Evolutionary conservation across 2,888 invertebrate species (phyloP).

Genomic region (Halictus ligatus): DNA sequence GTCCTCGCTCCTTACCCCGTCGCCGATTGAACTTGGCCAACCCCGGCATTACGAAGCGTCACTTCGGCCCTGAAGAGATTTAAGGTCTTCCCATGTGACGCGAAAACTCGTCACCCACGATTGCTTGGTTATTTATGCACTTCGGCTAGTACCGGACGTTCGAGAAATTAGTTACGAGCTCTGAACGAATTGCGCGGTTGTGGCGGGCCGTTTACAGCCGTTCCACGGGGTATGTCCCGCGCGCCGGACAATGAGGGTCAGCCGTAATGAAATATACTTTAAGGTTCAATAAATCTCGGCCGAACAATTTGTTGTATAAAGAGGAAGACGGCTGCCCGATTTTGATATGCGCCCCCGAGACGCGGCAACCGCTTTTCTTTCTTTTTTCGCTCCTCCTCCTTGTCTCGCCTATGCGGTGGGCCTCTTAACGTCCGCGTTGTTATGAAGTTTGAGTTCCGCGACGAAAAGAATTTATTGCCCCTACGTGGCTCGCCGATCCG

Average conservation of each 20-base stretch:
- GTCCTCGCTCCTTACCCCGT: slow-evolving; percentile 28
- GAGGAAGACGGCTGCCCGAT: slow-evolving; percentile 25
- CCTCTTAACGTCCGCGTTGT: neutral
- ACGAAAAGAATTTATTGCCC: neutral
- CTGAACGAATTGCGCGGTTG: slow-evolving; percentile 66
- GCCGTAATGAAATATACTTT: slow-evolving; percentile 51
- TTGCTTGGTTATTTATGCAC: slow-evolving; percentile 75
- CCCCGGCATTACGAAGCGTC: slow-evolving; percentile 76
- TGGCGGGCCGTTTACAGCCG: slow-evolving; percentile 57
- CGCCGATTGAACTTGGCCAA: slow-evolving; percentile 45
- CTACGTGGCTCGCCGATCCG: neutral
- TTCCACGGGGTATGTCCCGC: slow-evolving; percentile 50
- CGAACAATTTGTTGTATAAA: slow-evolving; percentile 40
- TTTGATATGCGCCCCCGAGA: slow-evolving; percentile 17
- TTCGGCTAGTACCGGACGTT: slow-evolving; percentile 41
- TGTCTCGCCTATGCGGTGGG: neutral
- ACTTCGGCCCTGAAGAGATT: slow-evolving; percentile 74
- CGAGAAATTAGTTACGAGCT: slow-evolving; percentile 58
- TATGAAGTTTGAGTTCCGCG: slow-evolving; percentile 1
- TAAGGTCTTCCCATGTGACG: slow-evolving; percentile 75
- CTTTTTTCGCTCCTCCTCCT: neutral
- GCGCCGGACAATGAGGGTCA: slow-evolving; percentile 42
- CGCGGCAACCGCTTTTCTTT: neutral
- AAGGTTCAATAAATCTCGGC: slow-evolving; percentile 47
- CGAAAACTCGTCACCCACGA: slow-evolving; percentile 79